A percentile compares a stretch with the other conserved stretches of the same genome.
Evolutionary conservation across 2,797 vertebrate species (phyloP).

Genomic region (Threskiornis aethiopicus): DNA sequence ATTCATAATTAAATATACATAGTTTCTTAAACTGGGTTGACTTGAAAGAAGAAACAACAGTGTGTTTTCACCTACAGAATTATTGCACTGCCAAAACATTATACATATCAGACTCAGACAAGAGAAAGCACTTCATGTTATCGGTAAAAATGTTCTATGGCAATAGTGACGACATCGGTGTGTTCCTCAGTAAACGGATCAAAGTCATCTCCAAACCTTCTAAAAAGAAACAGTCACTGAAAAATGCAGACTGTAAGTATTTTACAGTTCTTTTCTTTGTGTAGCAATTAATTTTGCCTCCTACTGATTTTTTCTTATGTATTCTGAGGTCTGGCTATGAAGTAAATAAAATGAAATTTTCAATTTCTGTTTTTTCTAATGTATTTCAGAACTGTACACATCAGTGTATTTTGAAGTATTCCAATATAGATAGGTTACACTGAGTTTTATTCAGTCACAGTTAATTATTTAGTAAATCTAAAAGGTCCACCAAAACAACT

Average conservation of each 20-base stretch:
- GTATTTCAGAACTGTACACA: background rate
- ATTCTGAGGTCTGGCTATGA: background rate
- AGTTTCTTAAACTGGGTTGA: background rate
- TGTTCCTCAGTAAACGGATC: conserved; percentile 99
- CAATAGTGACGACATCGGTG: conserved; percentile 96
- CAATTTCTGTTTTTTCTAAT: background rate
- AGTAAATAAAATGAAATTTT: background rate
- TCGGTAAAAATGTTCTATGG: conserved; percentile 99
- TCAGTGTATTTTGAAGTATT: background rate
- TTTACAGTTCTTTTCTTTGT: background rate
- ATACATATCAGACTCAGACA: conserved; percentile 99
- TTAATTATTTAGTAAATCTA: background rate
- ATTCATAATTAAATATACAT: background rate
- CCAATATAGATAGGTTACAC: background rate
- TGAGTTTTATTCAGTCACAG: background rate
- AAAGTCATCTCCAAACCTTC: conserved; percentile 99
- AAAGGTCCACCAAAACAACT: background rate
- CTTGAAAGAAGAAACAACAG: background rate
- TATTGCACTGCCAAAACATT: conserved; percentile 99
- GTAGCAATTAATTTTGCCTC: background rate
- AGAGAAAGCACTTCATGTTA: conserved; percentile 99
- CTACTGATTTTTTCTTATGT: background rate
- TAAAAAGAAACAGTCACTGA: conserved; percentile 99
- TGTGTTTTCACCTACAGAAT: conserved; percentile 82
- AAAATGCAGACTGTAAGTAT: conserved; percentile 96